phyloP scores from a whole-genome alignment of 2,113 vertebrate genomes.

The Corvus moneduloides region DNA sequence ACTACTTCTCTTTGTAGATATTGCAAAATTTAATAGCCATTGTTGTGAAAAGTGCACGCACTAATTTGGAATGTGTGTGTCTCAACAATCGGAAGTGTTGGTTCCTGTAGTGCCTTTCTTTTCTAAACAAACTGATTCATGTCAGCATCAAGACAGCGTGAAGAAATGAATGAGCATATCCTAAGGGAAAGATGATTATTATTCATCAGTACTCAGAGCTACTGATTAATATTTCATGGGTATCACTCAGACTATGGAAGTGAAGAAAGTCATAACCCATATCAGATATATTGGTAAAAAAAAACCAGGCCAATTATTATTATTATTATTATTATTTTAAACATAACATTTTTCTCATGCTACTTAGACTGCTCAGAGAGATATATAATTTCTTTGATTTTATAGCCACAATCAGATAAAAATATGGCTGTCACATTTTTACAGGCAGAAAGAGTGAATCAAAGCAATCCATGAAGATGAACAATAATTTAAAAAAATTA shows the following conservation, averaged over 20 bases:
- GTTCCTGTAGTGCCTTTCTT: background rate
- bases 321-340: background rate
- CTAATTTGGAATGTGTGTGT: background rate
- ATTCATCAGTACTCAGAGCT: background rate
- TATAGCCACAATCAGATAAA: background rate
- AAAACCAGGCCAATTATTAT: background rate
- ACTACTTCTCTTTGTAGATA: background rate
- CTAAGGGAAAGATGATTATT: background rate
- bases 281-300: background rate
- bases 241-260: background rate
- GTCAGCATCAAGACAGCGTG: background rate
- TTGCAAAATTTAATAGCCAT: background rate
- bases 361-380: background rate
- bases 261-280: background rate
- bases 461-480: background rate
- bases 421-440: background rate
- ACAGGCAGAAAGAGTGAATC: background rate
- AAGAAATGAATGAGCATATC: background rate
- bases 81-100: background rate
- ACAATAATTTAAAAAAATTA: background rate
- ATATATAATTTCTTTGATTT: background rate
- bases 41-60: rapidly evolving
- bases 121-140: background rate
- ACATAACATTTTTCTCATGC: background rate
- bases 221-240: background rate